phyloP scores from a whole-genome alignment of 1,140 invertebrate species.

The Oncopeltus fasciatus region DNA sequence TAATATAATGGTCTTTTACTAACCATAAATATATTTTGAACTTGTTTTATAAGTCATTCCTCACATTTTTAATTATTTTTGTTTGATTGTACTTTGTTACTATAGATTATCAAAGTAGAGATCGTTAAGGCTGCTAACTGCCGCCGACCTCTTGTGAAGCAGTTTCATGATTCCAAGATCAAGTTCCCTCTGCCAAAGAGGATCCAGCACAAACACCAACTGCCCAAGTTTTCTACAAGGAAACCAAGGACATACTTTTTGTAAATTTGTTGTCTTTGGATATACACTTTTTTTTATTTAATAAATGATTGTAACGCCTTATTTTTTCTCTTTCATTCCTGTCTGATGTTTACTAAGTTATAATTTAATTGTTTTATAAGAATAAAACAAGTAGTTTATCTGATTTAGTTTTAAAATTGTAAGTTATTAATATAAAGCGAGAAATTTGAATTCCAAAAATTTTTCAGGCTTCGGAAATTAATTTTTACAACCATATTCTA shows the following conservation, averaged over 20 bases:
- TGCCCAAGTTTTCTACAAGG: conserved; percentile 58
- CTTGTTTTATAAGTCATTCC: not conserved
- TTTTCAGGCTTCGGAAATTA: no score
- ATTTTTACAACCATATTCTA: no score
- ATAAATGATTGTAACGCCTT: no score
- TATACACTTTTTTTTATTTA: no score
- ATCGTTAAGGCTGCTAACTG: conserved; percentile 74
- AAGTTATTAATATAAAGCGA: no score
- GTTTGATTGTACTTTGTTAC: conserved; percentile 18
- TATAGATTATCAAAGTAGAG: conserved; percentile 92
- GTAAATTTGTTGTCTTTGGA: no score
- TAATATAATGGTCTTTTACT: not conserved
- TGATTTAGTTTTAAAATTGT: no score
- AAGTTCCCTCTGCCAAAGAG: conserved; percentile 92
- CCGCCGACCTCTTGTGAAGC: conserved; percentile 85
- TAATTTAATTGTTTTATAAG: no score
- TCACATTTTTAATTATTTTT: not conserved
- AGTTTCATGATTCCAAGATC: conserved; percentile 95
- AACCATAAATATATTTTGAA: not conserved
- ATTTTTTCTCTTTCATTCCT: no score
- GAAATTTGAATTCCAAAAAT: no score
- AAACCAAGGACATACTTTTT: conserved; percentile 89
- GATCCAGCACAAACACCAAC: conserved; percentile 64
- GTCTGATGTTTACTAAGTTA: no score
- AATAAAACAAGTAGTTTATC: no score